Percentiles rank a stretch among this genome's conserved stretches.
These are phyloP conservation scores for Circaetus gallicus DNA, from an alignment of 2,113 vertebrate species.

Conservation along the genomic window DNA sequence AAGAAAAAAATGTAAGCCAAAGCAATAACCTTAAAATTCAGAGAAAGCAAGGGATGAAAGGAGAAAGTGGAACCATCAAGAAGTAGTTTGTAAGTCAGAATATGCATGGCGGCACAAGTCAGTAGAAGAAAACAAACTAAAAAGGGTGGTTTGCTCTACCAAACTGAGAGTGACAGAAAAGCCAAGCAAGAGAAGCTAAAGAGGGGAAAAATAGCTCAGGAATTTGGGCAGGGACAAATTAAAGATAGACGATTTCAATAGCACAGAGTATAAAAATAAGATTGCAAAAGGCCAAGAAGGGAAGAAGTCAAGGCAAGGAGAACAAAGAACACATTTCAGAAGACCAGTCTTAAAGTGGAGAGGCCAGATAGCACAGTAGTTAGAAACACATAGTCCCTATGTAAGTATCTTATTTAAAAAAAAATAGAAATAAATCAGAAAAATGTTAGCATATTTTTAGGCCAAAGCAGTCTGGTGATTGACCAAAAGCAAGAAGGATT, in stretches of 20 bases:
- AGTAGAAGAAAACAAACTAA: background rate
- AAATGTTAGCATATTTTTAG: background rate
- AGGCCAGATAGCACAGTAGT: background rate
- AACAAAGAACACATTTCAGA: conserved; percentile 26
- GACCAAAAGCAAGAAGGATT: background rate
- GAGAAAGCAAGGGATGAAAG: background rate
- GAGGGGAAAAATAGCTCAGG: background rate
- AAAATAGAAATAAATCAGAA: background rate
- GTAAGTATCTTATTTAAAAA: background rate
- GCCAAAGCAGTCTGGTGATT: background rate
- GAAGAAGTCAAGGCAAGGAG: conserved; percentile 3
- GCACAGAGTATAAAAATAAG: background rate
- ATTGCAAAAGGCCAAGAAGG: conserved; percentile 17
- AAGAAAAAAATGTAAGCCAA: background rate
- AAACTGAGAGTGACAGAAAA: background rate
- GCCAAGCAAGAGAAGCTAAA: background rate
- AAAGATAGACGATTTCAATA: background rate
- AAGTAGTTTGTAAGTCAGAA: background rate
- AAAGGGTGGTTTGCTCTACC: background rate
- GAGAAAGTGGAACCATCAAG: background rate
- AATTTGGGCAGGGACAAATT: conserved; percentile 4
- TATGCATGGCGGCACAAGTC: background rate
- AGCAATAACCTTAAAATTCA: background rate
- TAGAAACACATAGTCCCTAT: background rate
- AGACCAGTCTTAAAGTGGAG: background rate